Base-by-base conservation (phyloP, 2,888 invertebrate genomes). In the Drosophila subquinaria region DNA sequence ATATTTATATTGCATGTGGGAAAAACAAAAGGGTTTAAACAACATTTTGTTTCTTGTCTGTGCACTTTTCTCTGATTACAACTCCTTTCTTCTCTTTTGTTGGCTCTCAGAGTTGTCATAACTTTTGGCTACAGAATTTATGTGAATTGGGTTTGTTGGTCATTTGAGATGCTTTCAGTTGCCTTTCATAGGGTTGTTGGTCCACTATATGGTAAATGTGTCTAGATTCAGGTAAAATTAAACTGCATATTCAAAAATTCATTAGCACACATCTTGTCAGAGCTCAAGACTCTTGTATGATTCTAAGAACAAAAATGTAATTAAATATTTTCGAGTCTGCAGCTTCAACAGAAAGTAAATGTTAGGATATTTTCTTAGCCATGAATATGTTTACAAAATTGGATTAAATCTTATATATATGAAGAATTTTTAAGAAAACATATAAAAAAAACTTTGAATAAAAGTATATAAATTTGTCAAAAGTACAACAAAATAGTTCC, bases 1-100 rank as follows among this genome's bases (percentile, higher is more conserved):
- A 53, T 75, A 70, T 81, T 83, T 81, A 71, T 76, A 67, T 75
- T 65, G 59, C 77, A 80, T 82, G 68, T 82, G 85, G 86, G 83
- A 88, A 88, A 82, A 79, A 75, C 76, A 82, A 81, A 85, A 86
- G 81, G 81, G 38, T 59, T 23, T 38, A 15, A 9, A 50, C 36
- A 64, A 42, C 62, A 43, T 40, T 53, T 48, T 23, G 17, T 36
- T 36, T 48, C 43, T 56, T 61, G 35, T 64, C 48, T 35, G 20
- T 17, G 47, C 56, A 51, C 51, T 63, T 76, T 64, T 62, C 69
- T 52, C 64, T 53, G 79, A 68, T 79, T 79, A 70, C 76, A 71
- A 65, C 72, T 57, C 47, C 20, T 63, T 35, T 63, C 20, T 52
- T 61, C 1, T 23, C 17, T 47, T 33, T 40, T 53, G 69, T 69